phyloP scores from a whole-genome alignment of 2,113 vertebrate species.

The Rattus rattus region DNA sequence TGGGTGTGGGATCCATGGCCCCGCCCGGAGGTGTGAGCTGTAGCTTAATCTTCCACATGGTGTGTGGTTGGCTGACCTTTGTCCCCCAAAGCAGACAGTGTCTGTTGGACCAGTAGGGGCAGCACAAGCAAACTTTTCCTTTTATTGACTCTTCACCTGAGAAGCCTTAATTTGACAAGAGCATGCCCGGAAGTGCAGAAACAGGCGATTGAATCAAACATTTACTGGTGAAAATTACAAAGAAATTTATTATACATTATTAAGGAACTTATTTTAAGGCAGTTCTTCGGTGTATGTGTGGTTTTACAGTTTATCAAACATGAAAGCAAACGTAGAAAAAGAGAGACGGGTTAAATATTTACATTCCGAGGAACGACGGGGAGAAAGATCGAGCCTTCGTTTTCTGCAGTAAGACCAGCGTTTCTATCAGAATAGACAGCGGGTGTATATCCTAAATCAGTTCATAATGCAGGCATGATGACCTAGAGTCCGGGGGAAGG shows the following conservation, averaged over 20 bases:
- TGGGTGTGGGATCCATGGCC: neutral
- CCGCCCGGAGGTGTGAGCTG: neutral
- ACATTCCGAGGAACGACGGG: neutral
- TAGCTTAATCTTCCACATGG: neutral
- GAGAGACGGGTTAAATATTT: neutral
- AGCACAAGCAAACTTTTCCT: neutral
- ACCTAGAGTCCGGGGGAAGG: neutral
- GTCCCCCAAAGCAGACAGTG: neutral
- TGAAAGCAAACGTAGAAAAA: neutral
- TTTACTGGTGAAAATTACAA: neutral
- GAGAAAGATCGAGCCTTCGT: too few relatives aligned
- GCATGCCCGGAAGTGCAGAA: neutral
- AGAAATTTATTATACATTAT: neutral
- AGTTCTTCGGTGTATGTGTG: neutral
- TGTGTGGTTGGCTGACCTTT: neutral
- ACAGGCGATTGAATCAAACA: neutral
- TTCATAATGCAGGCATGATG: neutral
- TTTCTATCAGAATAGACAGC: neutral
- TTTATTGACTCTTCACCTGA: neutral
- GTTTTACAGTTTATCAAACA: neutral
- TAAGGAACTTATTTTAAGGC: neutral
- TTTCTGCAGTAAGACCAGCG: too few relatives aligned
- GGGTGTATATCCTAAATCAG: neutral
- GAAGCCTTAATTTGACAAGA: neutral
- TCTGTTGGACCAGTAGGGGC: neutral